Evolutionary conservation across 2,113 vertebrate genomes (phyloP).

Genomic region (Stigmatopora argus): DNA sequence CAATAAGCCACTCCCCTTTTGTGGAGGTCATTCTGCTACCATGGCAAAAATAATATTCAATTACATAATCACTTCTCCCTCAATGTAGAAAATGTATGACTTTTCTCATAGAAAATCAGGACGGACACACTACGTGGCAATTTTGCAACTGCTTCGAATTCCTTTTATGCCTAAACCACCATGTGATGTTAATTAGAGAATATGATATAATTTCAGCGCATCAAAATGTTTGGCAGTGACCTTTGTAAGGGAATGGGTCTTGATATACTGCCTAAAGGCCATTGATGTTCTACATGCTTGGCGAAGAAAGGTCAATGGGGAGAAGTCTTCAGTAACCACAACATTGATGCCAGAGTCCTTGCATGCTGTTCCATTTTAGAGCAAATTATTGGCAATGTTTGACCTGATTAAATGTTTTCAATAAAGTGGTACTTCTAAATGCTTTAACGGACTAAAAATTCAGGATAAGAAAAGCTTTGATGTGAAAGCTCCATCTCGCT

Average conservation of each 20-base stretch:
- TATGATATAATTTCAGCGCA: neutral
- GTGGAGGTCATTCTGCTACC: constrained; percentile 19
- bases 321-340: neutral
- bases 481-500: no score
- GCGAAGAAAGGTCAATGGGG: neutral
- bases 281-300: neutral
- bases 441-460: no score
- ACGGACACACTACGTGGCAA: neutral
- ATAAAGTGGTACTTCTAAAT: no score
- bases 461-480: no score
- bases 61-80: neutral
- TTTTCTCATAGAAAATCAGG: neutral
- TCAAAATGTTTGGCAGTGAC: neutral
- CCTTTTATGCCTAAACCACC: neutral
- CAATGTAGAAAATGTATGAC: neutral
- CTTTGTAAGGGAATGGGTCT: neutral
- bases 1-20: constrained; percentile 33
- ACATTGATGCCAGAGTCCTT: neutral
- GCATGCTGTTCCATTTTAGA: neutral
- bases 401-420: neutral
- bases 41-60: constrained; percentile 16
- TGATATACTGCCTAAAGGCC: neutral
- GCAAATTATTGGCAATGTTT: neutral
- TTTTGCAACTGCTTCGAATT: neutral
- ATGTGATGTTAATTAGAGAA: constrained; percentile 2